These are phyloP conservation scores for Batillaria attramentaria DNA, from an alignment of 1,140 invertebrate species.

Conservation along the genomic window DNA sequence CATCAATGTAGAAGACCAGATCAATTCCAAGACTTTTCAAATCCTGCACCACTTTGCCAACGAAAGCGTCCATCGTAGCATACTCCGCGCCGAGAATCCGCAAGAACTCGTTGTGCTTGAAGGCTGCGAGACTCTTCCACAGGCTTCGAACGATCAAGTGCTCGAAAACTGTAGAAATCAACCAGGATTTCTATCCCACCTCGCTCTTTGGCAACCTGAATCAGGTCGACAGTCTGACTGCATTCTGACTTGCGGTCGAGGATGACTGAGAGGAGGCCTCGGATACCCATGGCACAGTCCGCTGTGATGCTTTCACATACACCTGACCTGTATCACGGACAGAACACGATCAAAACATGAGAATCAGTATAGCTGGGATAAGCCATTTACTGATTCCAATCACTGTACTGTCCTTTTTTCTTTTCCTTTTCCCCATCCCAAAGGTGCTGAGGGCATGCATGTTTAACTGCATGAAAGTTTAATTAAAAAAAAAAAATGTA, in stretches of 20 bases:
- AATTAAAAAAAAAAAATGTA: too few species aligned
- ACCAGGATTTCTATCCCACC: conserved; percentile 64
- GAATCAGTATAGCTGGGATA: too few species aligned
- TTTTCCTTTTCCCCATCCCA: too few species aligned
- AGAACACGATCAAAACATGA: not conserved
- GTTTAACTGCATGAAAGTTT: too few species aligned
- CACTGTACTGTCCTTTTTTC: too few species aligned
- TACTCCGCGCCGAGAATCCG: conserved; percentile 64
- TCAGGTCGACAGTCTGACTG: conserved; percentile 55
- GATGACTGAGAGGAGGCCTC: conserved; percentile 55
- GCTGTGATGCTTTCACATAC: not conserved
- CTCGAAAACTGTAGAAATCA: conserved; percentile 64
- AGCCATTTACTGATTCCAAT: too few species aligned
- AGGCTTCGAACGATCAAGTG: conserved; percentile 57
- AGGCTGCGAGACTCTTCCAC: conserved; percentile 49
- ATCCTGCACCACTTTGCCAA: conserved; percentile 59
- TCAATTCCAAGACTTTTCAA: conserved; percentile 55
- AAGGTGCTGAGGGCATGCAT: too few species aligned
- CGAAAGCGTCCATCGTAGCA: conserved; percentile 49
- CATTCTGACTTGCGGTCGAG: conserved; percentile 48
- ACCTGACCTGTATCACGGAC: not conserved
- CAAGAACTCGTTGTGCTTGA: conserved; percentile 57
- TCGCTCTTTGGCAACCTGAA: conserved; percentile 52
- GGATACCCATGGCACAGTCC: conserved; percentile 57
- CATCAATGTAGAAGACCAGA: conserved; percentile 64